Percentiles rank a stretch among this genome's conserved stretches.
Evolutionary conservation across 2,113 vertebrate genomes (phyloP).

Genomic region (Monopterus albus): DNA sequence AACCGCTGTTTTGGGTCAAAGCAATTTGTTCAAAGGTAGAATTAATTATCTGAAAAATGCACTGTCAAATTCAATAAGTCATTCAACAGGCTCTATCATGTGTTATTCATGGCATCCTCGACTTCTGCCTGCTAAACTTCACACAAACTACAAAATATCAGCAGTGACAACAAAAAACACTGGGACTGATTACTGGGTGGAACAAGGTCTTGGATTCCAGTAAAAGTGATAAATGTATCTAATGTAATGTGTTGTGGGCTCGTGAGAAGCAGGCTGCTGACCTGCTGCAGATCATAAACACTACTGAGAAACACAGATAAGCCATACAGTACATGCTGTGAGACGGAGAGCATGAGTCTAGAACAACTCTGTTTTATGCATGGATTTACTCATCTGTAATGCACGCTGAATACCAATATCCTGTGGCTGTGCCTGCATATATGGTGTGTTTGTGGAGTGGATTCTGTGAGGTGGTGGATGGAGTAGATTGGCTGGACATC

Average conservation of each 20-base stretch:
- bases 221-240: background rate
- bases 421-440: background rate
- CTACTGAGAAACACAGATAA: slow-evolving; percentile 5
- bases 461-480: slow-evolving; percentile 5
- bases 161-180: slow-evolving; percentile 1
- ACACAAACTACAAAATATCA: background rate
- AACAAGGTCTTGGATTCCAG: background rate
- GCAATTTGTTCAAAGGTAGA: background rate
- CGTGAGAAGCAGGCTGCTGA: background rate
- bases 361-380: slow-evolving; percentile 42
- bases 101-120: background rate
- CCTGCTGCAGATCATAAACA: background rate
- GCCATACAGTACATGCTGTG: background rate
- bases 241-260: slow-evolving; percentile 2
- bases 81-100: background rate
- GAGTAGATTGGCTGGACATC: slow-evolving; percentile 50
- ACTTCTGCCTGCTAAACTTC: slow-evolving; percentile 6
- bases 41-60: background rate
- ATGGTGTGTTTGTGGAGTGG: slow-evolving; percentile 6
- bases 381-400: slow-evolving; percentile 42
- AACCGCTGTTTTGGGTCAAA: background rate
- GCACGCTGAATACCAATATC: slow-evolving; percentile 39
- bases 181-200: background rate
- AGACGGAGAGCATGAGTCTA: slow-evolving; percentile 11
- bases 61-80: background rate